Evolutionary conservation across 1,140 invertebrate species (phyloP).

Genomic region (Bombus consobrinus): DNA sequence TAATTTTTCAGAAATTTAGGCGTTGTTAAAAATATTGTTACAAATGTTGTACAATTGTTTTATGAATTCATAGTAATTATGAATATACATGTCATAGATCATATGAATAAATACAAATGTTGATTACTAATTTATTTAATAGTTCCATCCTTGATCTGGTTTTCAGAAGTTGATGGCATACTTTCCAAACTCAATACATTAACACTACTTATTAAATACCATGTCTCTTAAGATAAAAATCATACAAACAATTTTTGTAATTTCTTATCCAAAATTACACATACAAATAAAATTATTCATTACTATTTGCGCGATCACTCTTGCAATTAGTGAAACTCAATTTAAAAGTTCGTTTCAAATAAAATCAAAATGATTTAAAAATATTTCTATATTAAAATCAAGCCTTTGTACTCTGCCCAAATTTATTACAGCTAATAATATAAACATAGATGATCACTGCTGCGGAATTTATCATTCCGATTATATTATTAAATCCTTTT

Average conservation of each 20-base stretch:
- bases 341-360: too few relatives aligned
- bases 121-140: neutral
- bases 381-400: neutral
- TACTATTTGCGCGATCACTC: neutral
- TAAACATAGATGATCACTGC: neutral
- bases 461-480: neutral
- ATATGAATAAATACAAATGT: neutral
- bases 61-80: conserved; percentile 3
- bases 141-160: neutral
- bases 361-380: neutral
- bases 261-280: neutral
- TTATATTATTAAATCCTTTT: neutral
- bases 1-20: conserved; percentile 6
- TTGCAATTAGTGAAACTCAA: too few relatives aligned
- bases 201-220: neutral
- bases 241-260: neutral
- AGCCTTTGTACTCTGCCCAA: neutral
- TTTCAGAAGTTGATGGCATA: neutral
- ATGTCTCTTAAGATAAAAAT: neutral
- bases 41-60: conserved; percentile 14
- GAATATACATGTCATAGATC: neutral
- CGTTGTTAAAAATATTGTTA: conserved; percentile 24
- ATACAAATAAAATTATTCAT: neutral
- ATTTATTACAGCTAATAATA: neutral
- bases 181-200: neutral